Evolutionary conservation across 92 coral and sea anemone genomes (phyloP).

Genomic region (Umimayanthus chanpuru): DNA sequence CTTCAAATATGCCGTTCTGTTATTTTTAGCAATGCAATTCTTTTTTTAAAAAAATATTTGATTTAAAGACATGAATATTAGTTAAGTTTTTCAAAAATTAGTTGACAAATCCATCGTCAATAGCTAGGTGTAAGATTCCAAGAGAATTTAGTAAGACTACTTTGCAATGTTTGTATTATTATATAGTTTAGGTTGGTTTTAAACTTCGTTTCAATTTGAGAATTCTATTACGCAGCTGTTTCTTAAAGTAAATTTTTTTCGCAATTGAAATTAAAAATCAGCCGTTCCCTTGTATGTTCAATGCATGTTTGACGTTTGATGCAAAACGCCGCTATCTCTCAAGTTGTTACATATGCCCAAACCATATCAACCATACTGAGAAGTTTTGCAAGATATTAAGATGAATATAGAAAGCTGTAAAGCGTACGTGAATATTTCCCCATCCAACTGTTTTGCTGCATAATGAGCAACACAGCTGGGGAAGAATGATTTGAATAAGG

Average conservation of each 20-base stretch:
- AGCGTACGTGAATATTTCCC: neutral
- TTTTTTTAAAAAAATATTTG: too few species aligned
- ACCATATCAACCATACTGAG: neutral
- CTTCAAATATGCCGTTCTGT: neutral
- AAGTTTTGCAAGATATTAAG: neutral
- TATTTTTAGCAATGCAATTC: too few species aligned
- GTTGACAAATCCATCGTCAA: neutral
- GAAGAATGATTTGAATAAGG: neutral
- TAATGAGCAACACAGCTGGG: neutral
- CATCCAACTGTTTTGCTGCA: neutral
- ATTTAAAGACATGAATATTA: too few species aligned
- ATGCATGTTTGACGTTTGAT: neutral
- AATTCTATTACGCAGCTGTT: neutral
- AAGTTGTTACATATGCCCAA: neutral
- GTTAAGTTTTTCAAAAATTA: too few species aligned
- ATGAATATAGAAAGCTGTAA: neutral
- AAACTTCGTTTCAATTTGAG: neutral
- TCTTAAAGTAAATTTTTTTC: too few species aligned
- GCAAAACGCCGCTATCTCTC: neutral
- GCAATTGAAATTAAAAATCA: neutral
- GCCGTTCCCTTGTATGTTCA: neutral
- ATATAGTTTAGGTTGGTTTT: neutral
- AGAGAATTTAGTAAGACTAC: too few species aligned
- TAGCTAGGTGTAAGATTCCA: too few species aligned
- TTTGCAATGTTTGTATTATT: neutral